phyloP scores from a whole-genome alignment of 2,797 vertebrate genomes.

The Glossophaga mutica region DNA sequence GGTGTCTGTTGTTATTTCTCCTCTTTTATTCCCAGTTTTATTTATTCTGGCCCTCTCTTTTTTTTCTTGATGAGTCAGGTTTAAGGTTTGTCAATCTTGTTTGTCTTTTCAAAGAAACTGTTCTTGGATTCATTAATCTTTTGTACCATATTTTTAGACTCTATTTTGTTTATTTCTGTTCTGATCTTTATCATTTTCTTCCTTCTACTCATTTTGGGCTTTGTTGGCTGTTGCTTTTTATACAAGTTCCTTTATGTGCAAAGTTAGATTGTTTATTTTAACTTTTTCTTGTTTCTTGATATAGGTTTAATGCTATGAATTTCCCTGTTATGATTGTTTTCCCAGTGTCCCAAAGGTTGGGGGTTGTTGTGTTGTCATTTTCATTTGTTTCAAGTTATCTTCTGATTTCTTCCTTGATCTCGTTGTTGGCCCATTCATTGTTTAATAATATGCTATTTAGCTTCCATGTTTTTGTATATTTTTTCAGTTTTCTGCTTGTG shows the following conservation, averaged over 20 bases:
- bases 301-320: not conserved
- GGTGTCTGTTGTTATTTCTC: not conserved
- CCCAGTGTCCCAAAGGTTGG: not conserved
- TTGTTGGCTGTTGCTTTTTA: not conserved
- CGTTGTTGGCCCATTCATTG: not conserved
- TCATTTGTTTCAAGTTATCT: not conserved
- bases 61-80: not conserved
- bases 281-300: not conserved
- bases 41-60: not conserved
- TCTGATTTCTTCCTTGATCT: not conserved
- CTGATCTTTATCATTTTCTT: not conserved
- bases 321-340: not conserved
- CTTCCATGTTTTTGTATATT: not conserved
- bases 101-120: not conserved
- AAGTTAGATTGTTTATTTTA: not conserved
- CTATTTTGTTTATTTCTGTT: not conserved
- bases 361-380: not conserved
- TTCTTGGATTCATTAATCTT: not conserved
- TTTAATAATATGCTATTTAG: not conserved
- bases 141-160: not conserved
- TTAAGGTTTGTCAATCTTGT: not conserved
- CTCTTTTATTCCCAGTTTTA: not conserved
- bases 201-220: not conserved
- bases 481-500: not conserved
- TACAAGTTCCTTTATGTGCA: not conserved